Conservation (phyloP, 2,797 vertebrate species). For the Limosa lapponica region DNA sequence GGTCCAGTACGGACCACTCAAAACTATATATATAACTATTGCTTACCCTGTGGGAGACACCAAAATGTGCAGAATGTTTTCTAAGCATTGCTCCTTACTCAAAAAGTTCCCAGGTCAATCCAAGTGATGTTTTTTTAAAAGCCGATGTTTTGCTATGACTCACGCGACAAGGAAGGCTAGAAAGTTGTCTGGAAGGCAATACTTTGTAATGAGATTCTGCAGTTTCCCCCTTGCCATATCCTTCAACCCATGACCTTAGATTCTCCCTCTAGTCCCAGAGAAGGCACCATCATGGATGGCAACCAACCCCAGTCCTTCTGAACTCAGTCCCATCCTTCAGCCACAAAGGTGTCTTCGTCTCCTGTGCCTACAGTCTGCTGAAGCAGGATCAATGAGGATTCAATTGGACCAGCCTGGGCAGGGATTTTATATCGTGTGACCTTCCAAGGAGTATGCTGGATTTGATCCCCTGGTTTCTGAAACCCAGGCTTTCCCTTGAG, state of each 20-base stretch:
- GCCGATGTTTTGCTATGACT: fast-evolving
- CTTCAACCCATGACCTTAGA: neutral
- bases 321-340: neutral
- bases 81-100: neutral
- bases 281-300: neutral
- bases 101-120: neutral
- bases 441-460: neutral
- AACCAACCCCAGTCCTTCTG: neutral
- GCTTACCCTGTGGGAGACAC: neutral
- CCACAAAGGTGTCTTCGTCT: neutral
- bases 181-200: neutral
- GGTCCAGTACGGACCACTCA: neutral
- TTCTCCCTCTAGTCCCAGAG: neutral
- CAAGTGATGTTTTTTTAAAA: neutral
- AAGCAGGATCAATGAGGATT: neutral
- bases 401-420: neutral
- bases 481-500: neutral
- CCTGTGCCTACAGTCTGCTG: neutral
- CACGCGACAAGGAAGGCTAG: neutral
- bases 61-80: neutral
- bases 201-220: neutral
- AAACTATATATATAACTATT: neutral
- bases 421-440: neutral
- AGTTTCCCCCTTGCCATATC: neutral
- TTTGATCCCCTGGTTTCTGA: neutral